Percentiles rank a stretch among this genome's conserved stretches.
Evolutionary conservation across 2,113 vertebrate genomes (phyloP).

Genomic region (Brachypteracias leptosomus): DNA sequence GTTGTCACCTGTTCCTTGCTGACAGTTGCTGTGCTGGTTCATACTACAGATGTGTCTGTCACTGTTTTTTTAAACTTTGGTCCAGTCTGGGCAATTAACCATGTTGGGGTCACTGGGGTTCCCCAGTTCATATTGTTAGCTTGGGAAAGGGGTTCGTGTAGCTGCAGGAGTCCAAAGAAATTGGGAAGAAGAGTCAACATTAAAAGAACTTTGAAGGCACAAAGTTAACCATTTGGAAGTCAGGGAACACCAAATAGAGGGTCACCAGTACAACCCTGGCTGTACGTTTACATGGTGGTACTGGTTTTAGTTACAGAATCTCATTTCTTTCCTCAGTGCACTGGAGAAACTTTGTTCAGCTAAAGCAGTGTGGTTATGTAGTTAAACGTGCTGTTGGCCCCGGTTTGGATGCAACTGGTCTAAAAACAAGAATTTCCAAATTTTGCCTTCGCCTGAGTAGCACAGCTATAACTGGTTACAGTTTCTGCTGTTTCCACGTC

Average conservation of each 20-base stretch:
- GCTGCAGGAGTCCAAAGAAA: background rate
- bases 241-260: background rate
- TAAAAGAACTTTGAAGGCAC: background rate
- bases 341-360: background rate
- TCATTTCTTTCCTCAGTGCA: background rate
- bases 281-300: fast-evolving
- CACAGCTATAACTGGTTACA: background rate
- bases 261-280: background rate
- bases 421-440: background rate
- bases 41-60: background rate
- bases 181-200: background rate
- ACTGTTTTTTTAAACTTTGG: background rate
- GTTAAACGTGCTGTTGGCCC: background rate
- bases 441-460: background rate
- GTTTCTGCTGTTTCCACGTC: background rate
- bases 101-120: background rate
- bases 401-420: background rate
- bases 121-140: background rate
- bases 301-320: background rate
- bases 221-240: background rate
- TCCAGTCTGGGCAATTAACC: background rate
- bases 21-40: background rate
- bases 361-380: background rate
- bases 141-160: background rate
- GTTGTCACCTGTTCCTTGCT: background rate